Base-by-base conservation (phyloP, 2,888 invertebrate genomes). In the Oligia strigilis region DNA sequence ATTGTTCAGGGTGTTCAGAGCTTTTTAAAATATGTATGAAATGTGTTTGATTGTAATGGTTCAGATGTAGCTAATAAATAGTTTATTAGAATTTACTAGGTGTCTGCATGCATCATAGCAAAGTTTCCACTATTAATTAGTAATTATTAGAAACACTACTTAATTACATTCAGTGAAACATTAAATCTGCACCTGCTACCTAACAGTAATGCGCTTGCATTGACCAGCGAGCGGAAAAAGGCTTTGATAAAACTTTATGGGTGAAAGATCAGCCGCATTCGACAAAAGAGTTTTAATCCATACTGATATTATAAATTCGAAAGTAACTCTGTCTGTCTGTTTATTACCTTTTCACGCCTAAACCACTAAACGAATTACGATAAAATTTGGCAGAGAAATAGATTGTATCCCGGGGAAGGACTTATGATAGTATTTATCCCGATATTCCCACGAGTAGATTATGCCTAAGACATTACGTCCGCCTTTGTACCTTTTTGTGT, bases 81-180 rank as follows among this genome's bases (percentile, higher is more conserved):
- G n/a, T 40, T 64, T 55, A 70, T 46, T 40, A 17, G 11, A 40
- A 81, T 55, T 62, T 17, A 1, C 13, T 46, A 40, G 9, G 13
- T 1, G 14, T 36, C 3, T 29, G 8, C 3, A 58, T 46, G 46
- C 5, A 60, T 84, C 29, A n/a, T 43, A 2, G 62, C 62, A 67
- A 83, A 62, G n/a, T 78, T 84, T 84, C 85, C 81, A 58, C 73
- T 46, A 40, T 67, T 71, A 66, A 80, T 75, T 52, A 73, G 2
- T 40, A 43, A 36, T 67, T 66, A 69, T 75, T 46, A 78, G 62
- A 67, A 81, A 81, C 23, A 76, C 23, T 73, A 49, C 49, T 1
- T 29, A 60, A 84, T 84, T 23, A 73, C 49, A 73, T 76, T 55
- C 65, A 62, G 70, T 40, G 36, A 49, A 73, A 46, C 23, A 71